Evolutionary conservation across 2,888 invertebrate genomes (phyloP), one percentile per base, ranked within the genome.

Genomic region (Drosophila paranaensis): DNA sequence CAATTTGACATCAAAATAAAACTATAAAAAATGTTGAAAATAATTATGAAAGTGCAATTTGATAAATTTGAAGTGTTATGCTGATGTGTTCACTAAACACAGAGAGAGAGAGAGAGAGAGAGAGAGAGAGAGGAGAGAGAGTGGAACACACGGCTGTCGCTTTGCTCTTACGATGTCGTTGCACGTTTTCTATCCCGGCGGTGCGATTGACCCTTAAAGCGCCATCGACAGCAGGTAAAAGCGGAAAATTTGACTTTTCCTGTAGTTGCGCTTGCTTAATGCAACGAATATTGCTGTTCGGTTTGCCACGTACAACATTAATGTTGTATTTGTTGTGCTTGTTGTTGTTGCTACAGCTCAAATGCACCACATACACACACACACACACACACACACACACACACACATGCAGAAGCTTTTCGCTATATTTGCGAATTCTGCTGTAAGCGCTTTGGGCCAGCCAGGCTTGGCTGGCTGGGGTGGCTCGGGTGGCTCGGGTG

Each of bases 301-400:
- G 63, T 66, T 76, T 64, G 71, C 76, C 78, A 79, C 78, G 79
- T 78, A 79, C 67, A 62, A 79, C 78, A 75, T 79, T 79, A 76
- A 76, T 53, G 51, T 53, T 53, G 37, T 16, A 13, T 6, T 27
- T 30, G 30, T 16, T 27, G 54, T 13, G 33, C 10, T 10, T 3
- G 39, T 6, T 27, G 39, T n/a, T n/a, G 48, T 48, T 48, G 57
- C 25, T 27, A 46, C 46, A 27, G 55, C 71, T 55, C 78, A 57
- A 70, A 67, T 69, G 66, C 74, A 77, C 48, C 43, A 57, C 43
- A 58, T 55, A 56, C 60, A 46, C 51, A 60, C 33, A 69, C 9
- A 61, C 51, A 64, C 54, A 58, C 37, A 63, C 45, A 60, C 30
- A 61, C 20, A 2, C 20, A 20, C 20, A 3, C n/a, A 46, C 14